A percentile compares a stretch with the other conserved stretches of the same genome.
These are phyloP conservation scores for Premnoplex brunnescens DNA, from an alignment of 2,797 vertebrate species.

Conservation along the genomic window DNA sequence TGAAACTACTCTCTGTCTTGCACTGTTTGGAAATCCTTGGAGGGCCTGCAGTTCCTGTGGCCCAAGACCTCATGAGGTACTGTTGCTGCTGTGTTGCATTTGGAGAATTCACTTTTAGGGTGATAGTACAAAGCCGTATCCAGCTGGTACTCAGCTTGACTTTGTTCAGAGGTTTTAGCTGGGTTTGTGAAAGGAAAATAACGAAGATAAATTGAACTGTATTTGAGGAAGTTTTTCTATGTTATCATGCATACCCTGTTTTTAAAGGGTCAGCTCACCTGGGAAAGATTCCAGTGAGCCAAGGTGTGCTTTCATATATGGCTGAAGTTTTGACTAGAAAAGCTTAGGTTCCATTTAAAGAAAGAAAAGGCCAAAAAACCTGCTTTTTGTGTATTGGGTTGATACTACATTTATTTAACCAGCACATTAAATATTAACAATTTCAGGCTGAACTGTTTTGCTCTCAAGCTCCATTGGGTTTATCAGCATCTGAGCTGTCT, in stretches of 20 bases:
- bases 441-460: neutral
- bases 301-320: neutral
- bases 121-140: neutral
- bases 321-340: neutral
- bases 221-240: neutral
- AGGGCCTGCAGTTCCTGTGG: neutral
- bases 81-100: neutral
- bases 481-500: neutral
- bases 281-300: neutral
- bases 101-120: neutral
- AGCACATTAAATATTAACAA: neutral
- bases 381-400: neutral
- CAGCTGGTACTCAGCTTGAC: neutral
- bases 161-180: neutral
- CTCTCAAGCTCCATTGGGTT: neutral
- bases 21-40: neutral
- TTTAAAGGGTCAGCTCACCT: neutral
- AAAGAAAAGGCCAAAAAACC: neutral
- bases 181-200: neutral
- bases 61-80: neutral
- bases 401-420: neutral
- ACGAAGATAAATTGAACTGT: neutral
- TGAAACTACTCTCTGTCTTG: neutral
- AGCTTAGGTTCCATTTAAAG: neutral
- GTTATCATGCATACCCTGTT: neutral